Base-by-base conservation (phyloP, 2,797 vertebrate genomes). In the Crenichthys baileyi region DNA sequence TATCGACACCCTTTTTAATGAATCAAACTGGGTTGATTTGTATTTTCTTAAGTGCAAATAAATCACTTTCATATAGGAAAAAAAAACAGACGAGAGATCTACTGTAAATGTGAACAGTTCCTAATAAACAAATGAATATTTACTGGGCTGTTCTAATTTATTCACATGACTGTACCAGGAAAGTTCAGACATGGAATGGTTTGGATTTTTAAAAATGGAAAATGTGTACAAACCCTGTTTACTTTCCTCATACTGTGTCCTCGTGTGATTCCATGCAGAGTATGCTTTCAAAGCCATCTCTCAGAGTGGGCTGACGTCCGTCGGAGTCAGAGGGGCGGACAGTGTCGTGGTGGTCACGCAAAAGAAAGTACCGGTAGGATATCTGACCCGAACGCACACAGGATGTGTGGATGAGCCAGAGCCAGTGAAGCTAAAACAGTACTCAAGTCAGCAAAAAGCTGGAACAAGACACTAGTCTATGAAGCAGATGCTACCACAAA, bases 281-380 rank as follows among this genome's bases (percentile, higher is more conserved):
- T 96, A 96, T 83, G 96, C 96, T 80, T 96, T 96, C 86, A 96
- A 96, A 94, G 96, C 96, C 85, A 90, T 96, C 81, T 85, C 88
- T 26, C 96, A 96, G 81, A 88, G 92, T 15, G 96, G 96, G 1
- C 67, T 96, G 87, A 96, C 96, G 0, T 92, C 96, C 0, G 85
- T 96, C 75, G 96, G 94, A 24, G 4, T 96, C 81, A 87, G 96
- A 46, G 96, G 96, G 18, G 75, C 51, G 15, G 95, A 96, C 85
- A 90, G 87, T 11, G 93, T 87, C 0, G 94, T 96, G 78, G 92
- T 96, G 65, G 85, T 96, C 82, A 95, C 96, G 68, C 96, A 96
- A 81, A 96, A 96, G 93, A 96, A 96, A 92, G 63, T 96, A 31
- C 94, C 94, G 73, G 96, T 96, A 92, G 87, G 91, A 86, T 24